Evolutionary conservation across 2,888 invertebrate species (phyloP).

Genomic region (Cryptus viduatorius): DNA sequence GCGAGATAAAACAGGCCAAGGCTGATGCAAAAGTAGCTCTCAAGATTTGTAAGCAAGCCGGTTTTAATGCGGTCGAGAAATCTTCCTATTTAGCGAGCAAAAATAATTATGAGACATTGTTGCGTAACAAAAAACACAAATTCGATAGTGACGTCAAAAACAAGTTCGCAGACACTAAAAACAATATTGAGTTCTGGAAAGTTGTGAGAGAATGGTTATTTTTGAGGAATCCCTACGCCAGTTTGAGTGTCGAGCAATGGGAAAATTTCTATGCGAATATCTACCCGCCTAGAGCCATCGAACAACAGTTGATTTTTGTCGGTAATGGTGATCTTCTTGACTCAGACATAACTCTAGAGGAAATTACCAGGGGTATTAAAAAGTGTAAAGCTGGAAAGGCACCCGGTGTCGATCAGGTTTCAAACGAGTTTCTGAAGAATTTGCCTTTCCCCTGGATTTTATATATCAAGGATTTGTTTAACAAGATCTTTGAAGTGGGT

Average conservation of each 20-base stretch:
- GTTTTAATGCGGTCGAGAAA: slow-evolving; percentile 6
- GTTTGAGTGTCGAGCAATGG: slow-evolving; percentile 3
- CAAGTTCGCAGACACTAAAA: slow-evolving; percentile 7
- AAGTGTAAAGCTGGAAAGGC: no score
- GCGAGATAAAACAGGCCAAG: slow-evolving; percentile 6
- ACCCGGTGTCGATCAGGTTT: no score
- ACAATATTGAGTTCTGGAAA: slow-evolving; percentile 19
- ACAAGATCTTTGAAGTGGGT: no score
- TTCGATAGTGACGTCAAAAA: not conserved
- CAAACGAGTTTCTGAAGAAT: no score
- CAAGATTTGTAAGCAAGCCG: not conserved
- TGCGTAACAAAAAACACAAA: not conserved
- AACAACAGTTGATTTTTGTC: no score
- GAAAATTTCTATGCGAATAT: slow-evolving; percentile 12
- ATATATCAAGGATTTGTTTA: no score
- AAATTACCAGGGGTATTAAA: no score
- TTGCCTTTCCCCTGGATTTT: no score
- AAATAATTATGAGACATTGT: not conserved
- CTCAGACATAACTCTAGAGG: no score
- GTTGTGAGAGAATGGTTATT: not conserved
- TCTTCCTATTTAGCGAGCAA: not conserved
- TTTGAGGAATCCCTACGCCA: not conserved
- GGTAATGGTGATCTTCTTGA: no score
- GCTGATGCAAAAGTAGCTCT: slow-evolving; percentile 13
- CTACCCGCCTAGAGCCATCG: slow-evolving; percentile 14